A percentile compares a stretch with the other conserved stretches of the same genome.
These are phyloP conservation scores for Catostomus latipinnis DNA, from an alignment of 2,797 vertebrate genomes.

Conservation along the genomic window DNA sequence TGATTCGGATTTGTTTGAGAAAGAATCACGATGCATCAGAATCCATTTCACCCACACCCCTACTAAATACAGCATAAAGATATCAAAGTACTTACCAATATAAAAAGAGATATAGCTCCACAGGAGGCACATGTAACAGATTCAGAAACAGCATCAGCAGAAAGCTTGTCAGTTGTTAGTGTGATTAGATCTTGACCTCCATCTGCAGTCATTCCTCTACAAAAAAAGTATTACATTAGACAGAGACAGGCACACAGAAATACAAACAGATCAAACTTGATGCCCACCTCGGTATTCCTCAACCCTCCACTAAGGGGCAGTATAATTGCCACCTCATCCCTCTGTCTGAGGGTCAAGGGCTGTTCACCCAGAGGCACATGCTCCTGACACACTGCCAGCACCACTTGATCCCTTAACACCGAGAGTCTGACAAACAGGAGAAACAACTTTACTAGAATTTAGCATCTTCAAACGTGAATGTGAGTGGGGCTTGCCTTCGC, in stretches of 20 bases:
- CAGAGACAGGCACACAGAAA: background rate
- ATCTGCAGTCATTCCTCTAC: constrained; percentile 66
- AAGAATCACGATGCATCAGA: too few species aligned
- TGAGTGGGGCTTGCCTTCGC: too few species aligned
- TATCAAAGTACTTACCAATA: constrained; percentile 79
- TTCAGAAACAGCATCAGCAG: constrained; percentile 80
- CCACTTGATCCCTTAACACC: constrained; percentile 80
- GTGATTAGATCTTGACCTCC: constrained; percentile 79
- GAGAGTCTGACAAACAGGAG: constrained; percentile 72
- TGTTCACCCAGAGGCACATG: constrained; percentile 88
- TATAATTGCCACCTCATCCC: constrained; percentile 93
- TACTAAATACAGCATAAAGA: background rate
- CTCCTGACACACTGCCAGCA: constrained; percentile 88
- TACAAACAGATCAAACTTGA: background rate
- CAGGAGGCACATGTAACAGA: constrained; percentile 82
- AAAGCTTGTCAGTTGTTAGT: constrained; percentile 82
- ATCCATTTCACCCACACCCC: too few species aligned
- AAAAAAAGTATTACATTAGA: background rate
- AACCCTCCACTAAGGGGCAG: constrained; percentile 94
- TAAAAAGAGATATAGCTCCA: constrained; percentile 88
- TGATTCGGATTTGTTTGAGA: too few species aligned
- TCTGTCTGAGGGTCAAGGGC: constrained; percentile 78
- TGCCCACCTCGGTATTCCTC: constrained; percentile 14
- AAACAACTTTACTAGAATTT: background rate
- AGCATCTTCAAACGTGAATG: too few species aligned